Conservation (phyloP, 2,797 vertebrate genomes). For the Platyrinchus mystaceus region DNA sequence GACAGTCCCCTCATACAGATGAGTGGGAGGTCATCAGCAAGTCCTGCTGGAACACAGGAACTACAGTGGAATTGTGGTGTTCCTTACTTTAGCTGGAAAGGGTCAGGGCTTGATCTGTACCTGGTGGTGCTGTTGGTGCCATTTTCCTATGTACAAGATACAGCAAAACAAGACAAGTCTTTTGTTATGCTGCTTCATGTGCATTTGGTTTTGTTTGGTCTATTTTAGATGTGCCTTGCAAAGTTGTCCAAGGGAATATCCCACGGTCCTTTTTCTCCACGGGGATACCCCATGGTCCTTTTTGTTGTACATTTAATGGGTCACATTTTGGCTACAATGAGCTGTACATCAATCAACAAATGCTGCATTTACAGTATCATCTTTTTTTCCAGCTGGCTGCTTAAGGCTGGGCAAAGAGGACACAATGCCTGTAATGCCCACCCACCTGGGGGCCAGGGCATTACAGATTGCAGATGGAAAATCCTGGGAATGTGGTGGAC, state of each 20-base stretch:
- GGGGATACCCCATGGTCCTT: neutral
- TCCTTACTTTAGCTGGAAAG: neutral
- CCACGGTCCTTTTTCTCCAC: neutral
- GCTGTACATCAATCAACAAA: neutral
- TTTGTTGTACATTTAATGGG: neutral
- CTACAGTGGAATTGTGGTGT: neutral
- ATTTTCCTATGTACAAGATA: too few relatives aligned
- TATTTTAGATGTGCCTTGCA: neutral
- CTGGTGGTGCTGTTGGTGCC: neutral
- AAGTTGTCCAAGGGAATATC: neutral
- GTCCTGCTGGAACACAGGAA: neutral
- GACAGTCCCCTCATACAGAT: neutral
- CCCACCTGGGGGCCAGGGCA: neutral
- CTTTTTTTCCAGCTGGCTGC: neutral
- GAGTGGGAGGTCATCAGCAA: neutral
- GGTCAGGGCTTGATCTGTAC: accelerated
- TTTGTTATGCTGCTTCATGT: neutral
- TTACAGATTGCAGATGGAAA: neutral
- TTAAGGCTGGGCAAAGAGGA: neutral
- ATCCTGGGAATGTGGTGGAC: neutral
- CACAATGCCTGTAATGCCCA: neutral
- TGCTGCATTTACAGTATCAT: neutral
- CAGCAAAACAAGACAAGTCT: neutral
- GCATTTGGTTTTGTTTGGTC: neutral
- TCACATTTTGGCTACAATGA: neutral